These are phyloP conservation scores for Gadus macrocephalus DNA, from an alignment of 2,113 vertebrate genomes.

Conservation along the genomic window DNA sequence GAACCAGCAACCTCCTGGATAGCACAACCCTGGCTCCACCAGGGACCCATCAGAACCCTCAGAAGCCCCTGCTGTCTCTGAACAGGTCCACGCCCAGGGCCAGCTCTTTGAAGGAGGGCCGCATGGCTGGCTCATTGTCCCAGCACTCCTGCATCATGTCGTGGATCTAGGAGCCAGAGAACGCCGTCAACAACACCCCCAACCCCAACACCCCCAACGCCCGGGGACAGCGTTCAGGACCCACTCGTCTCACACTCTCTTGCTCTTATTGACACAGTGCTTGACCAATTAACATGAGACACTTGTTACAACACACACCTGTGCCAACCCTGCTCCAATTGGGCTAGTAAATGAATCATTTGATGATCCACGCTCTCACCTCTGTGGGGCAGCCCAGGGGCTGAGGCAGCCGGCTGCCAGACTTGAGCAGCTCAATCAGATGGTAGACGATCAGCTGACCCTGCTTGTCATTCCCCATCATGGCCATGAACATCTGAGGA, in stretches of 20 bases:
- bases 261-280: neutral
- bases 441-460: slow-evolving; percentile 98
- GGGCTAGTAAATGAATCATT: neutral
- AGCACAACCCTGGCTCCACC: neutral
- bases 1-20: slow-evolving; percentile 33
- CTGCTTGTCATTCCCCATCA: slow-evolving; percentile 97
- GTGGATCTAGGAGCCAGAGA: slow-evolving; percentile 74
- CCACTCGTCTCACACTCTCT: neutral
- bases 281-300: neutral
- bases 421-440: slow-evolving; percentile 91
- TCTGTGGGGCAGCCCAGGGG: slow-evolving; percentile 85
- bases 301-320: neutral
- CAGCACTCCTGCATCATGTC: slow-evolving; percentile 91
- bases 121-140: slow-evolving; percentile 77
- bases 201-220: neutral
- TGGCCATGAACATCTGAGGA: slow-evolving; percentile 91
- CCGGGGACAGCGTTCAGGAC: neutral
- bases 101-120: slow-evolving; percentile 87
- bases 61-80: slow-evolving; percentile 77
- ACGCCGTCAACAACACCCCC: neutral
- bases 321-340: neutral
- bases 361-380: slow-evolving; percentile 62
- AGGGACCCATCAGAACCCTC: neutral
- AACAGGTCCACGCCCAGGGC: slow-evolving; percentile 81
- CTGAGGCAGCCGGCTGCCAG: slow-evolving; percentile 82